phyloP scores from a whole-genome alignment of 2,797 vertebrate genomes.

The Thalassophryne amazonica region DNA sequence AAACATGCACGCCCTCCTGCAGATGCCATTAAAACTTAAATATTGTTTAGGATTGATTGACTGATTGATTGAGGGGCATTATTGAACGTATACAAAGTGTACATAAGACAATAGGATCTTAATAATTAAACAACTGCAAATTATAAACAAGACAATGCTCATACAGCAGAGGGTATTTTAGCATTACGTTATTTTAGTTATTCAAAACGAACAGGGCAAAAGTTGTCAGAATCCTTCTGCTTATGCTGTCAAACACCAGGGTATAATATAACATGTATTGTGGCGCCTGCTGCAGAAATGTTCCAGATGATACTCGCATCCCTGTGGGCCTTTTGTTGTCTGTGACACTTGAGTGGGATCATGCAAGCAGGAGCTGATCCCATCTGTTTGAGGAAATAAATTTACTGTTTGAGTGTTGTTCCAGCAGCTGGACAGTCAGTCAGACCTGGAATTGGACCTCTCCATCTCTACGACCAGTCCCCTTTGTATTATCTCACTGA shows the following conservation, averaged over 20 bases:
- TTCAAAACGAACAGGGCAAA: conserved; percentile 30
- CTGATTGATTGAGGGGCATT: no score
- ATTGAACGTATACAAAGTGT: no score
- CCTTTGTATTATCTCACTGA: conserved; percentile 37
- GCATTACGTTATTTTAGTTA: conserved; percentile 56
- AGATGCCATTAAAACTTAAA: no score
- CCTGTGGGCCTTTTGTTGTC: background rate
- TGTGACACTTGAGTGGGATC: background rate
- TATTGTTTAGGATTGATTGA: no score
- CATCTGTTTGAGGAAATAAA: conserved; percentile 15
- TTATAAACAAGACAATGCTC: no score
- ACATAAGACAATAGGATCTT: no score
- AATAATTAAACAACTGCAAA: no score
- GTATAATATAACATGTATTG: conserved; percentile 5
- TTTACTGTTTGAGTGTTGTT: conserved; percentile 37
- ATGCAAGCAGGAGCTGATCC: conserved; percentile 16
- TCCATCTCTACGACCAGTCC: conserved; percentile 8
- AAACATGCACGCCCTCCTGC: no score
- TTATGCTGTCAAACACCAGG: conserved; percentile 3
- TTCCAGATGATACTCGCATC: conserved; percentile 21
- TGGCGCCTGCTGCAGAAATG: conserved; percentile 12
- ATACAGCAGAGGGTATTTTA: no score
- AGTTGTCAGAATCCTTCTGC: conserved; percentile 1
- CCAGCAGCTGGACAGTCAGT: conserved; percentile 25
- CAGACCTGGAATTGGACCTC: conserved; percentile 5